Base-by-base conservation (phyloP, 2,113 vertebrate species). In the Zosterops borbonicus region DNA sequence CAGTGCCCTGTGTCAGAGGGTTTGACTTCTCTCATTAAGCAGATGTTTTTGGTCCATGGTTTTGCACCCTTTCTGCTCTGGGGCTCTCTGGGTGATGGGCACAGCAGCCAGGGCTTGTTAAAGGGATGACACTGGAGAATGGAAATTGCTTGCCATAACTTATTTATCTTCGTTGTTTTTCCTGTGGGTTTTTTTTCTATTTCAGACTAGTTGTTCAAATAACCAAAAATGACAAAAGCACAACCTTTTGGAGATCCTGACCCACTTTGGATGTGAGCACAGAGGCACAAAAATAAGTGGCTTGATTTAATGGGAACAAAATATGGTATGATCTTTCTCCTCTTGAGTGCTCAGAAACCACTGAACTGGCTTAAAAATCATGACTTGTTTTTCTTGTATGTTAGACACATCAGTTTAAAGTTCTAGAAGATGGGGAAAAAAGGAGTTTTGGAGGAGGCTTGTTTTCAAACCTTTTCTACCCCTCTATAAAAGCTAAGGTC, bases 11-110 rank as follows among this genome's bases (percentile, higher is more conserved):
- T 47, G 29, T 88, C 2, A 2, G 42, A 47, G 60, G 29, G 27
- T 53, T 89, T 75, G 56, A 75, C 9, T 29, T 15, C 35, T 74
- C 19, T 47, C 12, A 3, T 37, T 37, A 75, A 62, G 22, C 52
- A 52, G 60, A 10, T 78, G 16, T 2, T 31, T 86, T 78, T 47
- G 42, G 13, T 53, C 19, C 29, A 11, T 52, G 37, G 11, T 42
- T 64, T 11, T 42, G 24, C 11, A 18, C 1, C 13, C 17, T 8
- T 42, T 65, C 63, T 74, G 28, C 0, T 0, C 3, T 1, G 5
- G 46, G 27, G 19, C 47, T 81, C 25, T 59, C 39, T 0, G 3
- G 27, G 15, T 37, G 29, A 24, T n/a, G 42, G 59, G 39, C 47
- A 62, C 11, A 19, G 75, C 1, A 5, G 22, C 28, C 75, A 58